These are phyloP conservation scores for Percopsis transmontana DNA, from an alignment of 2,113 vertebrate genomes.

Conservation along the genomic window DNA sequence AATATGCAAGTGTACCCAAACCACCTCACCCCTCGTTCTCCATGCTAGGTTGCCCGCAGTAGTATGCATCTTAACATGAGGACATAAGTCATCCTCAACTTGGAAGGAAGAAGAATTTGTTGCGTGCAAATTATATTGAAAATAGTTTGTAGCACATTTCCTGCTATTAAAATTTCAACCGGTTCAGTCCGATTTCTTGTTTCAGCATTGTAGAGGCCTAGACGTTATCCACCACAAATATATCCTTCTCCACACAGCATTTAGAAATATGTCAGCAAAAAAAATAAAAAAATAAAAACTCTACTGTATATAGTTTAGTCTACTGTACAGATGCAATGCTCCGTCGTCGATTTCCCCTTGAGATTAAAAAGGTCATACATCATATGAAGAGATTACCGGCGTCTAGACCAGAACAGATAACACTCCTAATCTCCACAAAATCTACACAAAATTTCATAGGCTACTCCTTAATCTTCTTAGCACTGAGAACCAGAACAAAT, in stretches of 20 bases:
- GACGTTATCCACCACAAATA: too few relatives aligned
- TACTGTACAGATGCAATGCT: not conserved
- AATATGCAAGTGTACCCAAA: not conserved
- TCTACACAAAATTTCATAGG: not conserved
- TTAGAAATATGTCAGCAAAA: not conserved
- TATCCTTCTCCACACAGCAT: too few relatives aligned
- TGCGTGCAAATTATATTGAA: too few relatives aligned
- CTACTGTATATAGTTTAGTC: not conserved
- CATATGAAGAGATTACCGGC: slow-evolving; percentile 37
- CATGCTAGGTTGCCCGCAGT: not conserved
- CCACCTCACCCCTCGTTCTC: not conserved
- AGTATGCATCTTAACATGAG: too few relatives aligned
- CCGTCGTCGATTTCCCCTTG: not conserved
- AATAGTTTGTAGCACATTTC: too few relatives aligned
- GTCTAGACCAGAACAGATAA: slow-evolving; percentile 42
- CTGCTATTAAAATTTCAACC: too few relatives aligned
- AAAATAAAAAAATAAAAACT: not conserved
- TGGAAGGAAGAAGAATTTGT: too few relatives aligned
- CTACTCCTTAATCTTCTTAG: slow-evolving; percentile 18
- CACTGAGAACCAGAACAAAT: slow-evolving; percentile 10
- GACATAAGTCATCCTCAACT: too few relatives aligned
- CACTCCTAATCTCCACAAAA: slow-evolving; percentile 34
- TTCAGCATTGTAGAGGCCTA: too few relatives aligned
- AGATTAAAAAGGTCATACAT: slow-evolving; percentile 26
- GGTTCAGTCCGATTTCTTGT: too few relatives aligned